A percentile compares a stretch with the other conserved stretches of the same genome.
Evolutionary conservation across 2,113 vertebrate genomes (phyloP).

Genomic region (Ochotona princeps): DNA sequence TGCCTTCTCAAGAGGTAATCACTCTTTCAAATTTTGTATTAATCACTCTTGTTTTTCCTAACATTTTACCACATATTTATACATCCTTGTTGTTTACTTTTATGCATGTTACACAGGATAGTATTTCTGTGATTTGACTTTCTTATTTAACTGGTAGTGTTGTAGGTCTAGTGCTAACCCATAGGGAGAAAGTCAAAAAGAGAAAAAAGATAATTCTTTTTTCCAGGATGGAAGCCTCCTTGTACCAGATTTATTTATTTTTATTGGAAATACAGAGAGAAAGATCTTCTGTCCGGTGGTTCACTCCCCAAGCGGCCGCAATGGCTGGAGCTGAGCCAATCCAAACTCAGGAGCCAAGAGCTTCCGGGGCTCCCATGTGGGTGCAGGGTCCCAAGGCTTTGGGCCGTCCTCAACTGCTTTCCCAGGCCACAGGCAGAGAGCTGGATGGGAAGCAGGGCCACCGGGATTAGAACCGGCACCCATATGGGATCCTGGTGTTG

Average conservation of each 20-base stretch:
- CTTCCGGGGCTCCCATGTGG: too few species aligned
- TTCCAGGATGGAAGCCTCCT: background rate
- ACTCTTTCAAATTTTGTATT: conserved; percentile 9
- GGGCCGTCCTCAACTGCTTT: too few species aligned
- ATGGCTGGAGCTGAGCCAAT: too few species aligned
- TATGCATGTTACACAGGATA: background rate
- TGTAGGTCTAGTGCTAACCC: background rate
- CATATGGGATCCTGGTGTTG: too few species aligned
- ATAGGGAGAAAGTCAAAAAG: background rate
- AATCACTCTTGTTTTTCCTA: background rate
- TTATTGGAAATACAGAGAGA: too few species aligned
- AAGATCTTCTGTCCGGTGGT: too few species aligned
- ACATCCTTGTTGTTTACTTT: background rate
- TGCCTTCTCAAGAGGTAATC: background rate
- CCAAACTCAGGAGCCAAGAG: too few species aligned
- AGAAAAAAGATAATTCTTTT: background rate
- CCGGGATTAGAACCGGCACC: too few species aligned
- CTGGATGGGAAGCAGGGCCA: too few species aligned
- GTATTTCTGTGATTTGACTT: background rate
- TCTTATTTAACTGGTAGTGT: background rate
- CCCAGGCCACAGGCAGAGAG: too few species aligned
- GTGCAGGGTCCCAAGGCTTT: too few species aligned
- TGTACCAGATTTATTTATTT: background rate
- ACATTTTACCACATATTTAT: background rate
- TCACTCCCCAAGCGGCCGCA: too few species aligned